Evolutionary conservation across 2,797 vertebrate species (phyloP), one percentile per base, ranked within the genome.

Genomic region (Sarcoramphus papa): DNA sequence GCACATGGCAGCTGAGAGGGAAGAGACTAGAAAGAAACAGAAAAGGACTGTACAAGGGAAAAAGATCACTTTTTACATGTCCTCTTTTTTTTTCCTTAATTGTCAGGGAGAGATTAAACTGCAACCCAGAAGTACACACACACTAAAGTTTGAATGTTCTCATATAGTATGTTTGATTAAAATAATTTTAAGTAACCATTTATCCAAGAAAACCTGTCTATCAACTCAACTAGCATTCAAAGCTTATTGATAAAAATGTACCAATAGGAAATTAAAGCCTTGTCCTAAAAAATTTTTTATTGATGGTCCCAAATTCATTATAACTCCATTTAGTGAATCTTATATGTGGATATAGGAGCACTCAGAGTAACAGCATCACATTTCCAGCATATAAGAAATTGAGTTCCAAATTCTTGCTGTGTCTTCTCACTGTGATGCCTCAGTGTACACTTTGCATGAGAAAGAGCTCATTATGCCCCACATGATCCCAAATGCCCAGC

Each of bases 401-500:
- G 59, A 78, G 45, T 69, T 94, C 77, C 69, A 92, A 56, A 88
- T 93, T 92, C 86, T 94, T 91, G 53, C 86, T 94, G 51, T 31
- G 33, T 64, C 53, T 87, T 60, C 80, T 78, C 47, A 9, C 70
- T 93, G 59, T 74, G 88, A 87, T 87, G 84, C 74, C 68, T 95
- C 1, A 0, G 80, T 43, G 27, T 93, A 95, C 14, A 78, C 86
- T 48, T 68, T 95, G 94, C 97, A 95, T 95, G 88, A 94, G 80
- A 92, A 97, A 93, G 81, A 95, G 90, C 90, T 97, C 92, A 95
- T 97, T 97, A 96, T 91, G 85, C 67, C 92, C 74, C 70, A 91
- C 92, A 68, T 47, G 96, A 94, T 96, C 92, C 93, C 83, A 95
- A 93, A 96, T 74, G 70, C 92, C 88, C 96, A 95, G 79, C 87